Conservation (phyloP, 1,140 invertebrate species). For the Hetaerina americana region DNA sequence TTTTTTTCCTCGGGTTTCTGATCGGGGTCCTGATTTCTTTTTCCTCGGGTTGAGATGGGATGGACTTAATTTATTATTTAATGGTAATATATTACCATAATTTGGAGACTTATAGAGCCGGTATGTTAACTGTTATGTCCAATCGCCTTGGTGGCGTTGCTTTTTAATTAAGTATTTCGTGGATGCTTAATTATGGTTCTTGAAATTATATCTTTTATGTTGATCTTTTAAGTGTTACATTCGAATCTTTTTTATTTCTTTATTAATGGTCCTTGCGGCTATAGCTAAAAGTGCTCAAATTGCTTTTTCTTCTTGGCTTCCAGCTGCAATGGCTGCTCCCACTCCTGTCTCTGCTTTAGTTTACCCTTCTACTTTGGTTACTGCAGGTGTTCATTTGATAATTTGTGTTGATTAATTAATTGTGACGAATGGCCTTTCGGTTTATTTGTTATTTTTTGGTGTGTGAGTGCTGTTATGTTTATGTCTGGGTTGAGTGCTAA, state of each 20-base stretch:
- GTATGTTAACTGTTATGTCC: conserved; percentile 43
- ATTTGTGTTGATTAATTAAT: conserved; percentile 42
- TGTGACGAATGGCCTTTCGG: conserved; percentile 22
- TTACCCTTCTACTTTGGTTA: conserved; percentile 60
- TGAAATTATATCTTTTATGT: conserved; percentile 39
- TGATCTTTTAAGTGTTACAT: conserved; percentile 30
- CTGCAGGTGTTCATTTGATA: conserved; percentile 54
- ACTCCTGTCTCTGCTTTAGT: conserved; percentile 56
- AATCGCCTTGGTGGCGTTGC: conserved; percentile 47
- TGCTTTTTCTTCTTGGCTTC: conserved; percentile 55
- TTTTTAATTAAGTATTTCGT: conserved; percentile 39
- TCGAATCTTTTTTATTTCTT: conserved; percentile 28
- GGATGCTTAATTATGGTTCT: conserved; percentile 36
- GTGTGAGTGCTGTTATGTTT: conserved; percentile 39
- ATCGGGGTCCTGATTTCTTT: too few relatives aligned
- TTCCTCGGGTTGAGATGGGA: conserved; percentile 52
- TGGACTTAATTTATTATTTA: conserved; percentile 50
- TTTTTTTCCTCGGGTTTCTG: too few relatives aligned
- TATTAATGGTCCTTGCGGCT: conserved; percentile 35
- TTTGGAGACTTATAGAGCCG: conserved; percentile 42
- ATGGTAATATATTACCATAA: conserved; percentile 53
- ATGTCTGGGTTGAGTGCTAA: conserved; percentile 40
- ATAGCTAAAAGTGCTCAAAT: conserved; percentile 62
- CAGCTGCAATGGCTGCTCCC: conserved; percentile 51
- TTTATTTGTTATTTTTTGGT: conserved; percentile 33